These are phyloP conservation scores for Dermatemys mawii DNA, from an alignment of 2,113 vertebrate species.

Conservation along the genomic window DNA sequence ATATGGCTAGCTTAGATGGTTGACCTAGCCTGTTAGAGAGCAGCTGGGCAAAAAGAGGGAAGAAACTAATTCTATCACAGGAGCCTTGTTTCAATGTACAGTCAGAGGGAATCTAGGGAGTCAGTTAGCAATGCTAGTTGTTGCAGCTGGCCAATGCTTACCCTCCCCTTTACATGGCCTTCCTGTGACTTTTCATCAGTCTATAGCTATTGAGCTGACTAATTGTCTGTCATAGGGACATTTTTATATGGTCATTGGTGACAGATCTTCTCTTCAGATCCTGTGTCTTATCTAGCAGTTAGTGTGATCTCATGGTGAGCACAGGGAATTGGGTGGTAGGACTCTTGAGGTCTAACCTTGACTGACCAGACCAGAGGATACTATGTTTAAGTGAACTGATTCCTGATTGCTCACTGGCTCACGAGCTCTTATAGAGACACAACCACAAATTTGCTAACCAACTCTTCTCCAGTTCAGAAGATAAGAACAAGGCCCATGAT, in stretches of 20 bases:
- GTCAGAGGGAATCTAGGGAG: neutral
- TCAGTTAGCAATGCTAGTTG: too few species aligned
- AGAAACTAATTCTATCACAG: neutral
- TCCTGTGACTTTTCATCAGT: too few species aligned
- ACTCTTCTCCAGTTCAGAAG: neutral
- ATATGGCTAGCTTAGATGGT: too few species aligned
- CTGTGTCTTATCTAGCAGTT: neutral
- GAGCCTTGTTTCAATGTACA: neutral
- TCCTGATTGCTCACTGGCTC: neutral
- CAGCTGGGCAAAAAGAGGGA: neutral
- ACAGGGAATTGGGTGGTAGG: neutral
- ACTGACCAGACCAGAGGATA: rapidly evolving
- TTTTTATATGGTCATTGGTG: neutral
- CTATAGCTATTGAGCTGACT: too few species aligned
- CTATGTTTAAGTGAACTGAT: rapidly evolving
- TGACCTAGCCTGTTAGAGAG: neutral
- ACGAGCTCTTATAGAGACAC: neutral
- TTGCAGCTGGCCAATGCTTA: too few species aligned
- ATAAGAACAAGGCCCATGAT: neutral
- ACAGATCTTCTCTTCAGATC: neutral
- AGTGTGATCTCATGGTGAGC: neutral
- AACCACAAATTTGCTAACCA: neutral
- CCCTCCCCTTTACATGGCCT: neutral
- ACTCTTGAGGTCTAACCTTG: neutral
- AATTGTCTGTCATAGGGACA: too few species aligned